Evolutionary conservation across 2,113 vertebrate species (phyloP), one percentile per base, ranked within the genome.

Genomic region (Ceratotherium simum): DNA sequence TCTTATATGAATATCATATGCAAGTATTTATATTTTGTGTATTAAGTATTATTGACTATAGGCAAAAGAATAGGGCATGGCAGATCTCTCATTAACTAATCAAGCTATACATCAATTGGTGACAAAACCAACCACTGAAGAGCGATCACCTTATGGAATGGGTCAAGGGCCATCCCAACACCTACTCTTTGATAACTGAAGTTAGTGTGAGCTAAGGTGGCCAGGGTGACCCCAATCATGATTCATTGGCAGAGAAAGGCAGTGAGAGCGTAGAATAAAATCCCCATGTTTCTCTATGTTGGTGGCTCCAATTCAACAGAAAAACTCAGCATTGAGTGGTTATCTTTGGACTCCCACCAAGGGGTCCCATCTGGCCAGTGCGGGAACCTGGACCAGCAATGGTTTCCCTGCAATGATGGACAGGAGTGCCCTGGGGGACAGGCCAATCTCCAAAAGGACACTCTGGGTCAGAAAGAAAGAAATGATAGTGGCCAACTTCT

Each of bases 281-380:
- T 11, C 7, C 18, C 42, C 36, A 48, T 10, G 42, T 54, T 27
- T 11, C 1, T 56, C n/a, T 7, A 2, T 13, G 6, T 0, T 54
- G 18, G 6, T 54, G 58, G 3, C 25, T 89, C 51, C 67, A 21
- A 76, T 17, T n/a, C 72, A 48, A 72, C 3, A 58, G 51, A 23
- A 58, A 72, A 80, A 8, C 29, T 67, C 31, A 33, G 36, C n/a
- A 14, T 1, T 42, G 7, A 29, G 56, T 20, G 8, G 4, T 46
- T n/a, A 3, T n/a, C 29, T 46, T 42, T n/a, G 62, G n/a, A 73
- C 18, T 4, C 33, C 42, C 16, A 21, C 9, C 2, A 14, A 56
- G 5, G 29, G 14, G 1, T 36, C 31, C 48, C 33, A 8, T 5
- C 33, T 8, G 27, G 18, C 46, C 62, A 25, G 23, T 9, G 16